These are phyloP conservation scores for Halocynthia roretzi DNA, from an alignment of 23 tunicate genomes.

Conservation along the genomic window DNA sequence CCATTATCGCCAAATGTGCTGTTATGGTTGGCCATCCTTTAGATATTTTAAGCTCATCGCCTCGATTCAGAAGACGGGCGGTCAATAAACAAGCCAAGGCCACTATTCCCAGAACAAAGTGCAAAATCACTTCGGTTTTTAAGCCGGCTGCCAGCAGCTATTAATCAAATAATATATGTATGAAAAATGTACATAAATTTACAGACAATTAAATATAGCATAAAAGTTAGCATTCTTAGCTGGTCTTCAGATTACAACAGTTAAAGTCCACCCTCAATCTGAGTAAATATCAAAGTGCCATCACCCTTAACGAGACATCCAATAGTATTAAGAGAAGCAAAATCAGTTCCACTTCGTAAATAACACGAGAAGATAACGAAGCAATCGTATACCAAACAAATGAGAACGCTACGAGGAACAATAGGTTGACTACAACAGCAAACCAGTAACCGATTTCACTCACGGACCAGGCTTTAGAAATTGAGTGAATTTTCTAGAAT, in stretches of 20 bases:
- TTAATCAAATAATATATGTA: background rate
- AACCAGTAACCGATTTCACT: constrained; percentile 32
- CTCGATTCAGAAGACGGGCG: constrained; percentile 21
- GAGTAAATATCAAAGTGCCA: background rate
- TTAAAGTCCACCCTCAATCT: too few species aligned
- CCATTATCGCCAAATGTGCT: constrained; percentile 45
- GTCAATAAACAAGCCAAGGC: constrained; percentile 27
- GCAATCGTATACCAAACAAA: constrained; percentile 57
- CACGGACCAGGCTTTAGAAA: constrained; percentile 15
- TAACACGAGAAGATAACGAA: background rate
- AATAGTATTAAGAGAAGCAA: constrained; percentile 23
- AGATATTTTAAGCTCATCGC: constrained; percentile 13
- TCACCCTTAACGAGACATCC: constrained; percentile 50
- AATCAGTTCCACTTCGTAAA: constrained; percentile 16
- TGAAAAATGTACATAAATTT: too few species aligned
- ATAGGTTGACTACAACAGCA: constrained; percentile 36
- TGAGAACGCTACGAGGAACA: constrained; percentile 48
- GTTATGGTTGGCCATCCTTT: constrained; percentile 62
- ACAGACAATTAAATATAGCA: too few species aligned
- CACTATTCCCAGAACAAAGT: constrained; percentile 39
- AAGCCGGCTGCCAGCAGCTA: constrained; percentile 8
- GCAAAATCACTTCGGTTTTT: constrained; percentile 46
- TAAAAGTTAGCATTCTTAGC: too few species aligned
- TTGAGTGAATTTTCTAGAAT: too few species aligned
- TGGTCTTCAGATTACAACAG: too few species aligned